Conservation (phyloP, 2,797 vertebrate genomes). For the Anguilla megastoma region DNA sequence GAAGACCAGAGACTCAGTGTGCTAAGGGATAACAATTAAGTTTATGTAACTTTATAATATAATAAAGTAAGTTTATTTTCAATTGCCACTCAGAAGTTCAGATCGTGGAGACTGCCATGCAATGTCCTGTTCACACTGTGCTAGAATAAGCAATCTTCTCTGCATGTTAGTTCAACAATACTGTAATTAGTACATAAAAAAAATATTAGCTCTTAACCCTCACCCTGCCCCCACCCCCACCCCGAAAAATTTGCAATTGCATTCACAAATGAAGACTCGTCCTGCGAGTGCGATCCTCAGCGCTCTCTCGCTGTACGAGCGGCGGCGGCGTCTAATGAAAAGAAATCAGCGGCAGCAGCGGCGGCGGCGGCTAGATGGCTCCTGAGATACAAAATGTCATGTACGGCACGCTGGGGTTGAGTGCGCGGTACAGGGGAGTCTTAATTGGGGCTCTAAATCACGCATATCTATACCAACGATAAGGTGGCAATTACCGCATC, state of each 20-base stretch:
- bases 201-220: not conserved
- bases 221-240: too few species aligned
- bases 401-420: slow-evolving; percentile 66
- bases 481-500: slow-evolving; percentile 3
- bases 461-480: slow-evolving; percentile 70
- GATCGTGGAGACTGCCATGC: not conserved
- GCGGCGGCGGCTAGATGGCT: slow-evolving; percentile 47
- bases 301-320: not conserved
- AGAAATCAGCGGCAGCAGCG: slow-evolving; percentile 51
- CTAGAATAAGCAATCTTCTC: not conserved
- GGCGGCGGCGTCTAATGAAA: not conserved
- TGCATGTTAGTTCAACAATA: not conserved
- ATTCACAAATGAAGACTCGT: not conserved
- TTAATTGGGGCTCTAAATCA: slow-evolving; percentile 63
- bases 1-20: not conserved
- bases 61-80: not conserved
- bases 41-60: too few species aligned
- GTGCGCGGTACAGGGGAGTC: slow-evolving; percentile 69
- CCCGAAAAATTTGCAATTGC: not conserved
- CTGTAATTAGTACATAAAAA: not conserved
- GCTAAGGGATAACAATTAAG: not conserved
- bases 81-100: not conserved
- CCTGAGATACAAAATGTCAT: slow-evolving; percentile 58
- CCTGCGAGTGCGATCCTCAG: not conserved
- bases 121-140: not conserved